Conservation (phyloP, 2,888 invertebrate species). For the Cheilosia pagana region DNA sequence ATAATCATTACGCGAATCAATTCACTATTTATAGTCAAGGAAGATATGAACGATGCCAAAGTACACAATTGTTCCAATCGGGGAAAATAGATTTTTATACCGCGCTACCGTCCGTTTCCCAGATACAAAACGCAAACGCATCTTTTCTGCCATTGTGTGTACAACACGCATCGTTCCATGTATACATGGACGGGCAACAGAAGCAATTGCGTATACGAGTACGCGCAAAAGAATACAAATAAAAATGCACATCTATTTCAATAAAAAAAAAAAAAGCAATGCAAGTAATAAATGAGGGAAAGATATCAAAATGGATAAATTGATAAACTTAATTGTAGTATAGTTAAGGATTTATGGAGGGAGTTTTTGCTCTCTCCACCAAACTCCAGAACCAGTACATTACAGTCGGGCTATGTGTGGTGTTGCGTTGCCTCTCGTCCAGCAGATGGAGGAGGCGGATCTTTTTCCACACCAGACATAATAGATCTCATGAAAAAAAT, state of each 20-base stretch:
- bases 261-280: conserved; percentile 45
- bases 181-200: conserved; percentile 38
- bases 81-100: conserved; percentile 38
- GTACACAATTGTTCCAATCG: conserved; percentile 71
- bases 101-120: background rate
- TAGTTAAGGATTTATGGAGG: conserved; percentile 75
- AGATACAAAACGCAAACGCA: conserved; percentile 42
- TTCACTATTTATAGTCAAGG: conserved; percentile 65
- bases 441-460: conserved; percentile 55
- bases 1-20: conserved; percentile 59
- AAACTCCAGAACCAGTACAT: background rate
- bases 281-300: conserved; percentile 73
- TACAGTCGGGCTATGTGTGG: background rate
- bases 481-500: conserved; percentile 49
- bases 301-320: conserved; percentile 75
- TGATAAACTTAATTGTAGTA: conserved; percentile 75
- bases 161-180: conserved; percentile 46
- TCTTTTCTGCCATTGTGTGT: conserved; percentile 37
- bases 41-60: conserved; percentile 70
- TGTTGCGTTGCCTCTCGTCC: conserved; percentile 1
- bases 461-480: conserved; percentile 71
- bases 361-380: conserved; percentile 55
- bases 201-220: conserved; percentile 46
- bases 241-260: conserved; percentile 68
- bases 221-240: conserved; percentile 45